A percentile compares a stretch with the other conserved stretches of the same genome.
Conservation (phyloP, 2,113 vertebrate species). For the Pseudorasbora parva region DNA sequence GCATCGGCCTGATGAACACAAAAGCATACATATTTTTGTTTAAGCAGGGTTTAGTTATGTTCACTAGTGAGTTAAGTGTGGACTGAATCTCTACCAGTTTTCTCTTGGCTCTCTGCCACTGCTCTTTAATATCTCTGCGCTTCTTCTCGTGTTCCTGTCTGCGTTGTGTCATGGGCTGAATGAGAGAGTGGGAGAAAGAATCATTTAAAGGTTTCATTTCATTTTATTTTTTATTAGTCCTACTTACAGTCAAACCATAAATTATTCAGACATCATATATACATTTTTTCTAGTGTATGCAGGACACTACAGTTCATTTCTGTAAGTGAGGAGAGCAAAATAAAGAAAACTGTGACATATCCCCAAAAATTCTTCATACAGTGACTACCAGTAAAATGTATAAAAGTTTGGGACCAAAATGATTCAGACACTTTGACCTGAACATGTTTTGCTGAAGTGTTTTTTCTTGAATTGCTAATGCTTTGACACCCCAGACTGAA, state of each 20-base stretch:
- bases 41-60: background rate
- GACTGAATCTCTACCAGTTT: conserved; percentile 83
- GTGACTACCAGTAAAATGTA: too few relatives aligned
- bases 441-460: too few relatives aligned
- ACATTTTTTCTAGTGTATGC: too few relatives aligned
- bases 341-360: too few relatives aligned
- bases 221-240: background rate
- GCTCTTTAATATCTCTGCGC: conserved; percentile 93
- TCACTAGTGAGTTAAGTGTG: background rate
- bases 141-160: conserved; percentile 90
- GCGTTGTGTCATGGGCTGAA: conserved; percentile 83
- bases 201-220: background rate
- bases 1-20: conserved; percentile 84
- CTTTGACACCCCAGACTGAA: too few relatives aligned
- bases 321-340: too few relatives aligned
- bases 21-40: background rate
- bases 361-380: too few relatives aligned
- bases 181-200: background rate
- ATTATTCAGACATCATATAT: too few relatives aligned
- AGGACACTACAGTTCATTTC: too few relatives aligned
- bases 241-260: background rate
- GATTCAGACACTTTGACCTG: too few relatives aligned
- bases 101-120: conserved; percentile 91
- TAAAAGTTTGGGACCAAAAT: too few relatives aligned
- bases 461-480: too few relatives aligned